Percentiles rank a stretch among this genome's conserved stretches.
phyloP scores from a whole-genome alignment of 2,888 invertebrate species.

The Rambutsinella grinnellia region DNA sequence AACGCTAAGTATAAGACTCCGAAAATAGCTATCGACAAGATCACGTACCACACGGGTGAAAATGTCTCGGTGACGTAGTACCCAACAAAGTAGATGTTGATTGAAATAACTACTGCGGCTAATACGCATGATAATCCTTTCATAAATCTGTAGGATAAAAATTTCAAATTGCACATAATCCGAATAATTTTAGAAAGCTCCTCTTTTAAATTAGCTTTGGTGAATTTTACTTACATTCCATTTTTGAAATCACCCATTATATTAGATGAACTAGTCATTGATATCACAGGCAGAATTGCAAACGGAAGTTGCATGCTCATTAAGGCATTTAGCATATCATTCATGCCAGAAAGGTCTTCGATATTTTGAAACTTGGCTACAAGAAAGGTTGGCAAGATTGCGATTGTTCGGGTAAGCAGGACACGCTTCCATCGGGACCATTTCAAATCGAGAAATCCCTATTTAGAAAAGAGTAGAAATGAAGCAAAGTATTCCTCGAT shows the following conservation, averaged over 20 bases:
- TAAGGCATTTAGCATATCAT: slow-evolving; percentile 76
- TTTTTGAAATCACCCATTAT: slow-evolving; percentile 90
- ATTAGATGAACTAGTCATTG: slow-evolving; percentile 82
- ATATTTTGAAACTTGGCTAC: slow-evolving; percentile 79
- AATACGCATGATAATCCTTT: slow-evolving; percentile 78
- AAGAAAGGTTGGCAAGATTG: slow-evolving; percentile 81
- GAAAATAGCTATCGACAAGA: slow-evolving; percentile 72
- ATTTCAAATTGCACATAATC: not conserved
- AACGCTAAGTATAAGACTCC: slow-evolving; percentile 79
- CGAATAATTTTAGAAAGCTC: not conserved
- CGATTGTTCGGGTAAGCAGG: slow-evolving; percentile 85
- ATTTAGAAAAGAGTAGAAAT: slow-evolving; percentile 1
- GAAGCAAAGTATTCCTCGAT: not conserved
- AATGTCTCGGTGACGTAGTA: slow-evolving; percentile 73
- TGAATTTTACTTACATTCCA: slow-evolving; percentile 77
- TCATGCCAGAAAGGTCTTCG: slow-evolving; percentile 82
- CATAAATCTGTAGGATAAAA: slow-evolving; percentile 73
- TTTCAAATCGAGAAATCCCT: slow-evolving; percentile 85
- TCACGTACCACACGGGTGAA: slow-evolving; percentile 71
- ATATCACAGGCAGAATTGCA: slow-evolving; percentile 74
- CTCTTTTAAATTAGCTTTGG: not conserved
- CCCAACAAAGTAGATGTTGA: slow-evolving; percentile 83
- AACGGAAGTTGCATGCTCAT: slow-evolving; percentile 76
- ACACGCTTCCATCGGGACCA: slow-evolving; percentile 92
- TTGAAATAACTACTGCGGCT: slow-evolving; percentile 79